phyloP scores from a whole-genome alignment of 2,797 vertebrate genomes.

The Hemitrygon akajei region DNA sequence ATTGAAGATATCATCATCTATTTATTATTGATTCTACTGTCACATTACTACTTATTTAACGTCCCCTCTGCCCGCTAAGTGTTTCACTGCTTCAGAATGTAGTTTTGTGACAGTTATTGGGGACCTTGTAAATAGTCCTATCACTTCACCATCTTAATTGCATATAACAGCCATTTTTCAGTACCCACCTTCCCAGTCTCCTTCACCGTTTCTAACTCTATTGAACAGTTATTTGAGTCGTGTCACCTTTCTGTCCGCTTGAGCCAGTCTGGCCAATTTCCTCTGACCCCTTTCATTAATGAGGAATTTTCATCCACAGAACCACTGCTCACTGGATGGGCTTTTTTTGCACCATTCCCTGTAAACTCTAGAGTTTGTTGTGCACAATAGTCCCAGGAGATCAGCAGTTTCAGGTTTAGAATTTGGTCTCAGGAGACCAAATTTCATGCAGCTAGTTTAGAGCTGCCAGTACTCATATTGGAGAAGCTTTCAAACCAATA shows the following conservation, averaged over 20 bases:
- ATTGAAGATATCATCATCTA: conserved; percentile 14
- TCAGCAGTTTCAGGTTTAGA: too few relatives aligned
- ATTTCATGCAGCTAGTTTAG: not conserved
- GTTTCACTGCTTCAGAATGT: not conserved
- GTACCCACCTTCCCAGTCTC: not conserved
- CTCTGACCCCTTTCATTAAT: too few relatives aligned
- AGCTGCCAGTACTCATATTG: too few relatives aligned
- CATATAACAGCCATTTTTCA: not conserved
- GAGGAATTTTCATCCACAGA: too few relatives aligned
- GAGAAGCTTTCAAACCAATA: not conserved
- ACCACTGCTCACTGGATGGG: too few relatives aligned
- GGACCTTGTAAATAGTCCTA: not conserved
- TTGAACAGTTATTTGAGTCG: too few relatives aligned
- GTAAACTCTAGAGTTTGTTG: too few relatives aligned
- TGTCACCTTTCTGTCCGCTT: too few relatives aligned
- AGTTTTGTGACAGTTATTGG: not conserved
- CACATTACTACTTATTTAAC: not conserved
- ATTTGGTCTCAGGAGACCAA: not conserved
- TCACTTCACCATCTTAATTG: not conserved
- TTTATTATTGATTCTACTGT: conserved; percentile 27
- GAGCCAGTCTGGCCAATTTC: too few relatives aligned
- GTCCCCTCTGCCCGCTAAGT: not conserved
- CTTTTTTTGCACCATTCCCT: too few relatives aligned
- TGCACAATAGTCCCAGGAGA: too few relatives aligned
- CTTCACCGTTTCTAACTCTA: not conserved